These are phyloP conservation scores for Neogale vison DNA, from an alignment of 2,113 vertebrate species.

Conservation along the genomic window DNA sequence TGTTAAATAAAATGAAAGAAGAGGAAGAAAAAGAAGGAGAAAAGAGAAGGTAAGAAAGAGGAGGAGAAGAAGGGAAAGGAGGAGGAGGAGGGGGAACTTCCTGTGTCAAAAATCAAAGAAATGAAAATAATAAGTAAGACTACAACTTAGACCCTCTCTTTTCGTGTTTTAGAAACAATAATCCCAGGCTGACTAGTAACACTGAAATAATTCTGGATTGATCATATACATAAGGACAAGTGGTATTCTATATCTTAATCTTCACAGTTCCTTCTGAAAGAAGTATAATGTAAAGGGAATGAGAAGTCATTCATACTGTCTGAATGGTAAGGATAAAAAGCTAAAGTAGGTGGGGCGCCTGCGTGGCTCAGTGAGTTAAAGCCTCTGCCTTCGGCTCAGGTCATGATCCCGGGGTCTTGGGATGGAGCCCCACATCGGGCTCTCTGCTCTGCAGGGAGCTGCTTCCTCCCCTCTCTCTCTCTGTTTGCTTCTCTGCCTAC, in stretches of 20 bases:
- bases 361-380: too few relatives aligned
- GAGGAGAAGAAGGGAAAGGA: not conserved
- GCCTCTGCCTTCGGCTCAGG: too few relatives aligned
- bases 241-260: not conserved
- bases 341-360: not conserved
- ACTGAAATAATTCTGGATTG: not conserved
- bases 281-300: not conserved
- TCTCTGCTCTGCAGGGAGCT: too few relatives aligned
- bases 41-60: not conserved
- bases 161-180: not conserved
- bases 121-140: not conserved
- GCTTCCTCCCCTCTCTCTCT: too few relatives aligned
- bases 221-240: not conserved
- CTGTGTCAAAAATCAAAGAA: not conserved
- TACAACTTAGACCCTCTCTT: not conserved
- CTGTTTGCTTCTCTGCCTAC: too few relatives aligned
- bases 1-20: not conserved
- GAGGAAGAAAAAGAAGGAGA: too few relatives aligned
- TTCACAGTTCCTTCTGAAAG: not conserved
- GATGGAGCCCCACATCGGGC: too few relatives aligned
- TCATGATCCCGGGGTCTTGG: too few relatives aligned
- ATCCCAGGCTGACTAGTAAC: not conserved
- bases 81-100: not conserved
- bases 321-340: not conserved
- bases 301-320: not conserved